Conservation (phyloP, 1,140 invertebrate species). For the Aphidius ervi region DNA sequence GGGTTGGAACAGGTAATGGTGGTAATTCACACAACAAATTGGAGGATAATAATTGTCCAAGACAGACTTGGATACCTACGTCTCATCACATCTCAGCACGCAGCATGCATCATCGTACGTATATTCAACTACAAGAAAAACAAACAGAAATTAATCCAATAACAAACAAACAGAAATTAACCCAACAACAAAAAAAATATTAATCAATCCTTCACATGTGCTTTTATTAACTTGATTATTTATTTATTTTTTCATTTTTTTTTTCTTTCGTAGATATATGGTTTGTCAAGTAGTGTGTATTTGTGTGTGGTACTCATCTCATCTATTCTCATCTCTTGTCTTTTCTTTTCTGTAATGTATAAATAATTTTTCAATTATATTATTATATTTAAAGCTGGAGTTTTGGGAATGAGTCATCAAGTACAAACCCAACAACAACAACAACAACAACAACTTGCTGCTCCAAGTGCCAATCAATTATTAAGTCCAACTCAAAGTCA, state of each 20-base stretch:
- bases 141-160: no score
- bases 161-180: neutral
- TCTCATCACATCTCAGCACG: constrained; percentile 47
- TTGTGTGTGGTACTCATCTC: no score
- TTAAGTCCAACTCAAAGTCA: constrained; percentile 41
- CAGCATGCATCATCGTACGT: constrained; percentile 53
- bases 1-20: constrained; percentile 42
- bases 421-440: constrained; percentile 38
- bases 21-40: constrained; percentile 47
- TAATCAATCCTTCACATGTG: no score
- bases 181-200: no score
- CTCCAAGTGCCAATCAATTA: constrained; percentile 37
- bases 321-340: no score
- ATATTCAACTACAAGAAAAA: constrained; percentile 28
- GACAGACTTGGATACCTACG: constrained; percentile 51
- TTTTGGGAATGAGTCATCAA: constrained; percentile 47
- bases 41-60: constrained; percentile 51
- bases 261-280: neutral
- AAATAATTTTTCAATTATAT: no score
- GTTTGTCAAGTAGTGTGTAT: no score
- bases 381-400: constrained; percentile 39
- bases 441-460: constrained; percentile 45
- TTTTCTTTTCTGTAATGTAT: no score
- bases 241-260: constrained; percentile 22
- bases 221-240: neutral